These are phyloP conservation scores for Paracyclopina nana DNA, from an alignment of 1,140 invertebrate genomes.

Conservation along the genomic window DNA sequence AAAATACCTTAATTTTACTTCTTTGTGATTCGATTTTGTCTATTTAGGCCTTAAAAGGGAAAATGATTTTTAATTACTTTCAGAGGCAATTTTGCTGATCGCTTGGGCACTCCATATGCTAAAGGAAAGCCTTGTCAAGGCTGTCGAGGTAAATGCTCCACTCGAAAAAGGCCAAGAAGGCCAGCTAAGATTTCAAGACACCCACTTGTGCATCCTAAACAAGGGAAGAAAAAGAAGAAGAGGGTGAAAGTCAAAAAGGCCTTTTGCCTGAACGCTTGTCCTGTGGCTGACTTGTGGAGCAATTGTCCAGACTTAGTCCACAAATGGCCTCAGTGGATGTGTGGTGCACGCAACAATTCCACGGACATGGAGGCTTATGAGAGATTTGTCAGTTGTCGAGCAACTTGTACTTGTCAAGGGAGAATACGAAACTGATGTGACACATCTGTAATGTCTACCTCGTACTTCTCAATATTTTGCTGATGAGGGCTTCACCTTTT, in stretches of 20 bases:
- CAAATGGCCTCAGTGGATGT: constrained; percentile 39
- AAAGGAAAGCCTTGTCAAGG: constrained; percentile 37
- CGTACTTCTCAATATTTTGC: too few relatives aligned
- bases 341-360: constrained; percentile 30
- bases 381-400: constrained; percentile 38
- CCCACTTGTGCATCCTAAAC: background rate
- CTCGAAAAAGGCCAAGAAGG: background rate
- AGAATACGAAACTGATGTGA: background rate
- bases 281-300: constrained; percentile 42
- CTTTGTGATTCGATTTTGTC: too few relatives aligned
- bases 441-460: too few relatives aligned
- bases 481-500: too few relatives aligned
- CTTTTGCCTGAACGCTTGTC: constrained; percentile 51
- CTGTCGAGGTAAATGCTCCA: constrained; percentile 39
- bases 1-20: constrained; percentile 9
- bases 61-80: constrained; percentile 23
- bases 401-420: constrained; percentile 21
- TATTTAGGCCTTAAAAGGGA: too few relatives aligned
- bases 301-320: constrained; percentile 44
- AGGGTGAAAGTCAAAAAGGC: constrained; percentile 27
- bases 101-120: constrained; percentile 42
- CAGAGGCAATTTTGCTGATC: constrained; percentile 45
- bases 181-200: background rate
- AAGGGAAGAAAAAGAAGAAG: background rate
- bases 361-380: constrained; percentile 34